Percentiles rank a stretch among this genome's conserved stretches.
Conservation (phyloP, 92 coral and sea anemone genomes). For the Umimayanthus chanpuru region DNA sequence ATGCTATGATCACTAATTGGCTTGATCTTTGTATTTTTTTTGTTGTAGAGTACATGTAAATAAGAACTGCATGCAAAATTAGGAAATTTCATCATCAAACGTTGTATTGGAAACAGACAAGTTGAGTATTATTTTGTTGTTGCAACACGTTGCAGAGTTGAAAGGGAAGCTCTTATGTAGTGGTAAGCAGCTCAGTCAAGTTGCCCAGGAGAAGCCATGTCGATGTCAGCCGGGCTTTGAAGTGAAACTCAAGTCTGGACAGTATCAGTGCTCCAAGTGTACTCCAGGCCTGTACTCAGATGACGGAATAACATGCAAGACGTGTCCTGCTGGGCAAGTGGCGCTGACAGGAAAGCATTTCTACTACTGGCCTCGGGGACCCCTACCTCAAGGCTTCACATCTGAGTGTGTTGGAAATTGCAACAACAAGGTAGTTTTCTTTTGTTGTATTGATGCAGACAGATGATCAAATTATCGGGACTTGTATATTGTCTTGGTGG, state of each 20-base stretch:
- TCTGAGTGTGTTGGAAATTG: slow-evolving; percentile 77
- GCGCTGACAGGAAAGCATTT: slow-evolving; percentile 79
- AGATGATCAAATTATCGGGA: background rate
- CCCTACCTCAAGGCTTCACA: slow-evolving; percentile 68
- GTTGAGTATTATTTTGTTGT: background rate
- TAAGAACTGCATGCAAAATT: too few relatives aligned
- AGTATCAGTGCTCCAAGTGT: slow-evolving; percentile 51
- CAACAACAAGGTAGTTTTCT: slow-evolving; percentile 49
- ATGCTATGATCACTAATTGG: too few relatives aligned
- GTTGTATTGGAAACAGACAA: background rate
- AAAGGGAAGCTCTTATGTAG: background rate
- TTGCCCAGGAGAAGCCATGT: slow-evolving; percentile 33
- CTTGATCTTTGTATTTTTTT: too few relatives aligned
- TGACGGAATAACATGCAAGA: slow-evolving; percentile 59
- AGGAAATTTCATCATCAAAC: too few relatives aligned
- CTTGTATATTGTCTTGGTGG: too few relatives aligned
- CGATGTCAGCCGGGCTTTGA: slow-evolving; percentile 77
- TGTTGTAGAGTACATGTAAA: too few relatives aligned
- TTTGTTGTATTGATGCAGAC: background rate
- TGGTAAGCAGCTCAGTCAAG: background rate
- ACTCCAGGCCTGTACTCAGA: slow-evolving; percentile 48
- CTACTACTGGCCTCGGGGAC: slow-evolving; percentile 55
- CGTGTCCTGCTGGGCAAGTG: slow-evolving; percentile 70
- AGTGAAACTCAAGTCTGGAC: background rate
- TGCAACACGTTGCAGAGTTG: slow-evolving; percentile 14